A percentile compares a stretch with the other conserved stretches of the same genome.
Conservation (phyloP, 2,797 vertebrate genomes). For the Gymnoscopelus braueri region DNA sequence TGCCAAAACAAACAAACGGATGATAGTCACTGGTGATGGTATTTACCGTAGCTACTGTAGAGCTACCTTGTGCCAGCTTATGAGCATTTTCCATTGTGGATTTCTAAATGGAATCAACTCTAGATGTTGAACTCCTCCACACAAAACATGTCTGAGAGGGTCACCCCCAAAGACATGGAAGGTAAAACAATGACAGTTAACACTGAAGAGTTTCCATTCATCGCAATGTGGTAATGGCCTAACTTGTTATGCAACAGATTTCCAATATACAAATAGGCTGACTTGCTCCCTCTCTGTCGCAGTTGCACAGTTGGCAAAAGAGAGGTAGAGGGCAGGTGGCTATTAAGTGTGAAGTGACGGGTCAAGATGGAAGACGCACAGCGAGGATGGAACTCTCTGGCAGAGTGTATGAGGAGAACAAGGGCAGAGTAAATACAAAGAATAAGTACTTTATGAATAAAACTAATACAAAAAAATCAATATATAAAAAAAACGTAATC, state of each 20-base stretch:
- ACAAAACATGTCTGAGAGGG: not conserved
- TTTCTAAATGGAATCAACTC: not conserved
- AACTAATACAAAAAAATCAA: too few relatives aligned
- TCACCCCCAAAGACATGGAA: constrained; percentile 24
- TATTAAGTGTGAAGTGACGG: too few relatives aligned
- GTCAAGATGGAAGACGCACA: too few relatives aligned
- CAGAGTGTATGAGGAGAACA: too few relatives aligned
- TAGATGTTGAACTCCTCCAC: not conserved
- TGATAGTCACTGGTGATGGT: too few relatives aligned
- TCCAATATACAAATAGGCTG: constrained; percentile 40
- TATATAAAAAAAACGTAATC: too few relatives aligned
- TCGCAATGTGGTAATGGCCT: constrained; percentile 29
- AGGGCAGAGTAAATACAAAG: too few relatives aligned
- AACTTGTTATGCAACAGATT: constrained; percentile 56
- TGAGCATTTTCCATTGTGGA: not conserved
- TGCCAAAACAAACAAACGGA: not conserved
- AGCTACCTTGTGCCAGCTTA: too few relatives aligned
- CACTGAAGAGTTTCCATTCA: constrained; percentile 31
- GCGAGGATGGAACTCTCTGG: too few relatives aligned
- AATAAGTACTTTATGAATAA: too few relatives aligned
- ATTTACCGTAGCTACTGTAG: too few relatives aligned
- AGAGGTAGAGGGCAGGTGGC: not conserved
- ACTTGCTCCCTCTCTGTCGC: constrained; percentile 19
- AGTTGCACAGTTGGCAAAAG: constrained; percentile 1
- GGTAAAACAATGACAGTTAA: constrained; percentile 6